Conservation (phyloP, 2,888 invertebrate genomes). For the Bugulina stolonifera region DNA sequence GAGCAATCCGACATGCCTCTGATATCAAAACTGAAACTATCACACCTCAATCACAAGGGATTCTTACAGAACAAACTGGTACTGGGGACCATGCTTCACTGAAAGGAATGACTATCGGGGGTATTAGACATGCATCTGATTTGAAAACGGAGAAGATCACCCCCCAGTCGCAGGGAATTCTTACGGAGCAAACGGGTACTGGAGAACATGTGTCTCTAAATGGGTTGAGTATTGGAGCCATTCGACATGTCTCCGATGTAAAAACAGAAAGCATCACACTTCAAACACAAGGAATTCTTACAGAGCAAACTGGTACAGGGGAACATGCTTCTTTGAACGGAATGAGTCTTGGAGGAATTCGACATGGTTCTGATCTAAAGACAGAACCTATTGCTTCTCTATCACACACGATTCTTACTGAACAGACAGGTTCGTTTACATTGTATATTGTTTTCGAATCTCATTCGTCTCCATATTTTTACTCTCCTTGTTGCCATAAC, state of each 20-base stretch:
- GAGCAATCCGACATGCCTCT: neutral
- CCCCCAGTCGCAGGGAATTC: neutral
- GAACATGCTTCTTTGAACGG: conserved; percentile 1
- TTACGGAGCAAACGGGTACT: neutral
- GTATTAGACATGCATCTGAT: neutral
- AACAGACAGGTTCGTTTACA: neutral
- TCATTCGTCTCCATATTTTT: too few relatives aligned
- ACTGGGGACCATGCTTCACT: conserved; percentile 2
- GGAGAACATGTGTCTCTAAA: conserved; percentile 4
- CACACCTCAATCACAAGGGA: neutral
- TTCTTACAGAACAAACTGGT: neutral
- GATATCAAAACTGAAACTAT: neutral
- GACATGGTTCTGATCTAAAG: neutral
- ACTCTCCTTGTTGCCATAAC: too few relatives aligned
- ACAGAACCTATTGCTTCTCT: neutral
- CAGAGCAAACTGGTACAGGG: conserved; percentile 4
- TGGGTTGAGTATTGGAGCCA: conserved; percentile 2
- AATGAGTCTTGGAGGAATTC: neutral
- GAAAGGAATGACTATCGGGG: conserved; percentile 18
- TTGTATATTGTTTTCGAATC: too few relatives aligned
- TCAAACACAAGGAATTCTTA: neutral
- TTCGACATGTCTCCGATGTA: neutral
- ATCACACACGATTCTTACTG: neutral
- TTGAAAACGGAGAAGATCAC: neutral
- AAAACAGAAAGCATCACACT: neutral